Evolutionary conservation across 2,888 invertebrate genomes (phyloP), one percentile per base, ranked within the genome.

Genomic region (Pachydiplax longipennis): DNA sequence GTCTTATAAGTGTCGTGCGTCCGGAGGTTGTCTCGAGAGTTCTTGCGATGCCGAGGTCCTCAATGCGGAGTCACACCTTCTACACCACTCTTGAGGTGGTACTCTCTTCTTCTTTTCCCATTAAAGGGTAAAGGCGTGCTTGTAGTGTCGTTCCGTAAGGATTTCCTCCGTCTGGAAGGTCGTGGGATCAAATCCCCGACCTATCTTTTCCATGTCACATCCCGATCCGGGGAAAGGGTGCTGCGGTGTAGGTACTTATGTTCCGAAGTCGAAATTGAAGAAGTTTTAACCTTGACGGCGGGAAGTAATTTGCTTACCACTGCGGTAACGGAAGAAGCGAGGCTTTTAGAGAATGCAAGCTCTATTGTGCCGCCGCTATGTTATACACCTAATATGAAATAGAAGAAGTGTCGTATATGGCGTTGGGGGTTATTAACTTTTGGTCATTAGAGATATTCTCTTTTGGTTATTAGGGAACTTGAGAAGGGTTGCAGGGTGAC

Each of bases 1-100:
- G 82, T 82, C 82, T 82, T 48, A 82, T 82, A 44, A 82, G 82
- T 48, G 82, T 82, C 82, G 48, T 44, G 82, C 44, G 82, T 44
- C 40, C 82, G 22, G 73, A 73, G 73, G 73, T 73, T 73, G 73
- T 44, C 82, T 44, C n/a, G 44, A 48, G 82, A 44, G 82, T 13
- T 82, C 82, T 25, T 25, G 48, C 48, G 81, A 81, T 40, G 40
- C 40, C 12, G 82, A 40, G 31, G 73, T 73, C 31, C 73, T 25
- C 25, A 12, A 31, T 31, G 73, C 25, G 73, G 6, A 73, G 73
- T 73, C 73, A 73, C 73, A 73, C 73, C 73, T 73, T 31, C 73
- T 65, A 65, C 65, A 65, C 65, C 65, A 65, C 65, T 65, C 73
- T 31, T 13, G 25, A 73, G 73, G 73, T 73, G 73, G 25, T 31